phyloP scores from a whole-genome alignment of 2,797 vertebrate species.

The Leuciscus waleckii region DNA sequence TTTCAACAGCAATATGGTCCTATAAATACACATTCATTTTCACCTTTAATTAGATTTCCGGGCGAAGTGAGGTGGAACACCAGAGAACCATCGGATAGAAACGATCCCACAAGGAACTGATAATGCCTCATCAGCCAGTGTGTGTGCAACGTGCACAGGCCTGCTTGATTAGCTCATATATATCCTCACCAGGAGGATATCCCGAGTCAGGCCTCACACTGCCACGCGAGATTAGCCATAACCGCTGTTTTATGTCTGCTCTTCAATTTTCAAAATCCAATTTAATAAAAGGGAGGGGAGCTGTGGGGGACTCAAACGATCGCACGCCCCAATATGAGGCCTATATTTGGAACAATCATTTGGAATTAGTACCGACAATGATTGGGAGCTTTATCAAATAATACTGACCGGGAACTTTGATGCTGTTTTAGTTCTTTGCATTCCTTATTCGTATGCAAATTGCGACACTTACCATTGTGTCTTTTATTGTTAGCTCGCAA shows the following conservation, averaged over 20 bases:
- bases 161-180: constrained; percentile 52
- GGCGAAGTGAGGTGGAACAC: background rate
- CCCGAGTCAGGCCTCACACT: constrained; percentile 23
- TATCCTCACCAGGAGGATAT: constrained; percentile 45
- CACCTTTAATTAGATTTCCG: constrained; percentile 36
- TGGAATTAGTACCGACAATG: constrained; percentile 43
- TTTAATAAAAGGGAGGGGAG: constrained; percentile 36
- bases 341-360: constrained; percentile 49
- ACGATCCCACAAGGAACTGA: constrained; percentile 13
- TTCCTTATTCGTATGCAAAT: constrained; percentile 53
- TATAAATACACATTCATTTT: constrained; percentile 32
- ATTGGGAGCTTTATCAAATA: constrained; percentile 38
- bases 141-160: constrained; percentile 22
- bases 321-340: background rate
- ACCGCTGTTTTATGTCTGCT: constrained; percentile 48
- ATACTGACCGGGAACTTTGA: constrained; percentile 36
- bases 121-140: constrained; percentile 38
- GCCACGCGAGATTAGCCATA: constrained; percentile 40
- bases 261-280: constrained; percentile 57
- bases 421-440: constrained; percentile 27
- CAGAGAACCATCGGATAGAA: constrained; percentile 20
- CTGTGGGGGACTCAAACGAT: constrained; percentile 5
- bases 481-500: constrained; percentile 42
- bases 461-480: constrained; percentile 8
- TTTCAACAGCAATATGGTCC: background rate